These are phyloP conservation scores for Chaetodon trifasciatus DNA, from an alignment of 2,797 vertebrate genomes.

Conservation along the genomic window DNA sequence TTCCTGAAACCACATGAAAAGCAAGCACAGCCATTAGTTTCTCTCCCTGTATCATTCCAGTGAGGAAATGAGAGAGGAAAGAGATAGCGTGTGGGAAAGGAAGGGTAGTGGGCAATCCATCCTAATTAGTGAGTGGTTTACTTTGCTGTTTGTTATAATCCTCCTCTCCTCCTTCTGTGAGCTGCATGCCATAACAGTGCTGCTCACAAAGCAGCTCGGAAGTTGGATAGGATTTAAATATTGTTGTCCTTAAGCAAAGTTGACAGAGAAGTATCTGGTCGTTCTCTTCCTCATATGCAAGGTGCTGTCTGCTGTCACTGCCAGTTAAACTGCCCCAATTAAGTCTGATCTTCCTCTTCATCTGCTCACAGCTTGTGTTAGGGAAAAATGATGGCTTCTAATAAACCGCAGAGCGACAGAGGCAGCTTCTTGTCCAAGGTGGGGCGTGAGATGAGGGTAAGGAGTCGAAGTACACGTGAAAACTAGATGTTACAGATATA, in stretches of 20 bases:
- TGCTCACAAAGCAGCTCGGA: constrained; percentile 51
- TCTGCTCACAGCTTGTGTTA: constrained; percentile 47
- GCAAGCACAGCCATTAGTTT: constrained; percentile 42
- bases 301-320: constrained; percentile 54
- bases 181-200: constrained; percentile 35
- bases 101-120: constrained; percentile 44
- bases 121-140: constrained; percentile 76
- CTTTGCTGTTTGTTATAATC: constrained; percentile 64
- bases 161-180: constrained; percentile 39
- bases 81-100: constrained; percentile 6
- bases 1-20: constrained; percentile 52
- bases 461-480: constrained; percentile 50
- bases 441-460: constrained; percentile 17
- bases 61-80: constrained; percentile 32
- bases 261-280: constrained; percentile 63
- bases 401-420: constrained; percentile 50
- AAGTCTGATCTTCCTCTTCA: constrained; percentile 62
- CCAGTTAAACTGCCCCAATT: constrained; percentile 64
- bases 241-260: constrained; percentile 68
- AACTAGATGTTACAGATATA: constrained; percentile 62
- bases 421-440: constrained; percentile 23
- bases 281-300: constrained; percentile 40
- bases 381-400: constrained; percentile 37
- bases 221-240: constrained; percentile 64
- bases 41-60: constrained; percentile 22